Percentiles rank a stretch among this genome's conserved stretches.
Conservation (phyloP, 1,140 invertebrate genomes). For the Lanistes nyassanus region DNA sequence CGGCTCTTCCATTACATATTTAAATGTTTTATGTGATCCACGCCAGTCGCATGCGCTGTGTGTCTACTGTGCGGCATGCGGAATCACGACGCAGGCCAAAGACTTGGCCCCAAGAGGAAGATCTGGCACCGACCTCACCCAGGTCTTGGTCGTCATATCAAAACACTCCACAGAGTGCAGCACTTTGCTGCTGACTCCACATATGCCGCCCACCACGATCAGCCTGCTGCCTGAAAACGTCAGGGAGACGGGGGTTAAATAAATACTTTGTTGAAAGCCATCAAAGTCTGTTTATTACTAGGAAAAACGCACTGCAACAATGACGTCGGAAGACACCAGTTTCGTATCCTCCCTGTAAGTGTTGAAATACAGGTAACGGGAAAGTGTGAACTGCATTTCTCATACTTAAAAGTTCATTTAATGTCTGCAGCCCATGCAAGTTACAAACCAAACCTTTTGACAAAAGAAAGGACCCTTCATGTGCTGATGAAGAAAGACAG, state of each 20-base stretch:
- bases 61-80: no score
- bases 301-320: neutral
- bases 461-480: no score
- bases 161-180: slow-evolving; percentile 42
- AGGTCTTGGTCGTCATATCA: slow-evolving; percentile 19
- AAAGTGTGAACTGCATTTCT: no score
- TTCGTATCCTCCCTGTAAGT: no score
- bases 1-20: neutral
- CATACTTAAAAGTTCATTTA: no score
- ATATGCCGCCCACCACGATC: slow-evolving; percentile 42
- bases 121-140: slow-evolving; percentile 32
- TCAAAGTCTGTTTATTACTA: neutral
- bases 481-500: no score
- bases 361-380: neutral
- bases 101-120: slow-evolving; percentile 40
- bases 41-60: no score
- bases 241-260: neutral
- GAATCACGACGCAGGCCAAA: slow-evolving; percentile 31
- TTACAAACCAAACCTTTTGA: no score
- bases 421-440: no score
- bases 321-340: no score
- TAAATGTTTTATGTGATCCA: no score
- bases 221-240: slow-evolving; percentile 35
- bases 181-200: slow-evolving; percentile 24
- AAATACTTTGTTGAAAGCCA: neutral